Conservation (phyloP, 1,140 invertebrate species). For the Bombus balteatus region DNA sequence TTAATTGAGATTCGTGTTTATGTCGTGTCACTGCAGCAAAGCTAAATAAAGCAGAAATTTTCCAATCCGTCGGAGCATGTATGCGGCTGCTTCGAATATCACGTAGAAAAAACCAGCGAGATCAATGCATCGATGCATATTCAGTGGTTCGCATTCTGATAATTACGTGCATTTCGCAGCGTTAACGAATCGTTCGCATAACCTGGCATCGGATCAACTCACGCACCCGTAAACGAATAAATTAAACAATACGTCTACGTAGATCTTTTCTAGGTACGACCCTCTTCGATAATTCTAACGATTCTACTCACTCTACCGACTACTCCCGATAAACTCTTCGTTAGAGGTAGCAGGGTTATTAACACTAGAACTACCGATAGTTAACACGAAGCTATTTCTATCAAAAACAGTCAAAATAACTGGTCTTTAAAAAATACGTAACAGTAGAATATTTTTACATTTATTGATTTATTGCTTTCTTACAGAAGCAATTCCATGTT, state of each 20-base stretch:
- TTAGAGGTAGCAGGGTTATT: no score
- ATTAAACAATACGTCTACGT: not conserved
- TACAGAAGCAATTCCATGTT: no score
- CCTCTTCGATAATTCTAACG: no score
- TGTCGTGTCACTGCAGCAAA: not conserved
- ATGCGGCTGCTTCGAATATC: not conserved
- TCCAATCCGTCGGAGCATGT: not conserved
- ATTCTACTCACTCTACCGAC: no score
- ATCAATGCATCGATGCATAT: constrained; percentile 1
- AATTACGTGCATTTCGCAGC: constrained; percentile 20
- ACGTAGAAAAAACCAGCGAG: not conserved
- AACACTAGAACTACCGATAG: no score
- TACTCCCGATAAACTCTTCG: no score
- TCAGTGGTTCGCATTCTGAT: not conserved
- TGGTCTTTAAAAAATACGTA: no score
- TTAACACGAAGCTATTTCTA: no score
- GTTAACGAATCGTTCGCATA: not conserved
- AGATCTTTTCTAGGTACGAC: no score
- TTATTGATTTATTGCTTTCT: no score
- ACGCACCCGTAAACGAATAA: not conserved
- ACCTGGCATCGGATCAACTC: not conserved
- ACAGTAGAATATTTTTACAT: no score
- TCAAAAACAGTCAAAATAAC: no score
- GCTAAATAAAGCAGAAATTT: constrained; percentile 1
- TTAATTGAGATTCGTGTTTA: constrained; percentile 21